Base-by-base conservation (phyloP, 2,888 invertebrate species). In the Zhengitettix transpicula region DNA sequence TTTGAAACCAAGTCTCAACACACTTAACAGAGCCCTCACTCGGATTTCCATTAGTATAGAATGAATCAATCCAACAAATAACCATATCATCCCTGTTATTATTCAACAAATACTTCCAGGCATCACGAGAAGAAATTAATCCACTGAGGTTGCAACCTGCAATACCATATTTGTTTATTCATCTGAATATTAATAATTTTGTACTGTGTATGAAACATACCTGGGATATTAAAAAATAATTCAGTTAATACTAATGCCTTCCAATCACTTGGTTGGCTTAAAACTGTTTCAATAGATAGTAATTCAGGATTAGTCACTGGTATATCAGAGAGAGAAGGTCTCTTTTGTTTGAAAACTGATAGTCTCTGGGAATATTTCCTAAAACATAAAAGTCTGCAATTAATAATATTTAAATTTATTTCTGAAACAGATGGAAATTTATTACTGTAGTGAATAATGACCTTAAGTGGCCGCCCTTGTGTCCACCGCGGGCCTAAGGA, bases 41-140 rank as follows among this genome's bases (percentile, higher is more conserved):
- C 11, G 42, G 10, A 64, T 61, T 17, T 59, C 76, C 77, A 14
- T 77, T 70, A 11, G 76, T 74, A 67, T 77, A 75, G 2, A 75
- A 76, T 61, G 75, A 80, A 63, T 77, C 78, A 60, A 85, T 81
- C 84, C 85, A 85, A 51, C 75, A 72, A 60, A 76, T 75, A 59
- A 85, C 68, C 60, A 80, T 72, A 71, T 82, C 78, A 1, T 79
- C 75, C 68, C 80, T 78, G 66, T 83, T 81, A 64, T 77, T 76
- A 58, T 75, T 72, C 58, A 85, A 68, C 60, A 85, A 72, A 68
- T 79, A 78, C 65, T 78, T 75, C 84, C 85, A 85, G 66, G 83
- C 75, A 64, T 12, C 47, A 7, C 8, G 12, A 47, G 47, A n/a
- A 47, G 12, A 12, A 47, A 47, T 47, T 14, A 47, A 47, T 47